phyloP scores from a whole-genome alignment of 2,113 vertebrate species.

The Melanocharis versteri region DNA sequence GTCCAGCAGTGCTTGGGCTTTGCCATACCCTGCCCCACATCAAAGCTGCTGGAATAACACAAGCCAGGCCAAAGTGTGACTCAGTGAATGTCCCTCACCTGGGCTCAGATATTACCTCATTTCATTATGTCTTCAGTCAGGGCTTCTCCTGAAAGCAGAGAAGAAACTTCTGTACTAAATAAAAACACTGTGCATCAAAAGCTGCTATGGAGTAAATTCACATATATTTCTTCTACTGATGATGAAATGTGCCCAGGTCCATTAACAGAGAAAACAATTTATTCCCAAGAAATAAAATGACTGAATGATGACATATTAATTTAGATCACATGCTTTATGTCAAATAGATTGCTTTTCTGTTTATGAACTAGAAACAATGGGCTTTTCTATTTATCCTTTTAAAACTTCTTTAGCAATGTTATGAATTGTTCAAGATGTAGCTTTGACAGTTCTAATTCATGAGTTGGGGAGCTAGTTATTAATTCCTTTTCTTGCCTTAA shows the following conservation, averaged over 20 bases:
- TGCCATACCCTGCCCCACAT: rapidly evolving
- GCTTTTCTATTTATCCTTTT: neutral
- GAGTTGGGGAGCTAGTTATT: neutral
- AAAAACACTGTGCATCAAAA: neutral
- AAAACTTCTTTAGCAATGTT: neutral
- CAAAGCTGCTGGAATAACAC: neutral
- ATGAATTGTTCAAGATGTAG: neutral
- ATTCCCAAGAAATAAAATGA: conserved; percentile 33
- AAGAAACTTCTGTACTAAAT: neutral
- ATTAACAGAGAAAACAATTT: conserved; percentile 42
- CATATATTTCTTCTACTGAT: neutral
- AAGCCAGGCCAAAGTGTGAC: neutral
- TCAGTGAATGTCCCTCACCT: neutral
- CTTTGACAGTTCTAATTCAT: conserved; percentile 9
- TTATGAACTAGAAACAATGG: neutral
- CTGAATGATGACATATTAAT: conserved; percentile 6
- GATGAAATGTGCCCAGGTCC: neutral
- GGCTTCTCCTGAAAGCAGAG: neutral
- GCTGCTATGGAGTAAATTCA: neutral
- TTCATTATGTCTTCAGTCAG: neutral
- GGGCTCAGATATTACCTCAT: neutral
- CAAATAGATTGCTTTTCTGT: neutral
- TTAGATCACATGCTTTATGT: neutral
- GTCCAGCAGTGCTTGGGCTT: neutral
- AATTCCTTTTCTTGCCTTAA: neutral